phyloP scores from a whole-genome alignment of 2,888 invertebrate species.

The Celastrina argiolus region DNA sequence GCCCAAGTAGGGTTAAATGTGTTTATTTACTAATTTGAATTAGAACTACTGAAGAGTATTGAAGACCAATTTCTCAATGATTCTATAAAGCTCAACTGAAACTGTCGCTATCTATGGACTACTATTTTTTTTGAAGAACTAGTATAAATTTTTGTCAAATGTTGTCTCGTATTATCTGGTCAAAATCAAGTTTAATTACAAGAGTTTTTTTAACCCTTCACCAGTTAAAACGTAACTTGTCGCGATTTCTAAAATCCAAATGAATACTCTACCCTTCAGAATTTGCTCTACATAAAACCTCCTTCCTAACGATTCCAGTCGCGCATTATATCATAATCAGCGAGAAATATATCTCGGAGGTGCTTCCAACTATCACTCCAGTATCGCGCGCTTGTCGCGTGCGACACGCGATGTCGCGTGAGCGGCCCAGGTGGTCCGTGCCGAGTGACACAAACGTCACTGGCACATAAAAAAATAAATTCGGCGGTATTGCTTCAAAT shows the following conservation, averaged over 20 bases:
- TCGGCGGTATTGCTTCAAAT: neutral
- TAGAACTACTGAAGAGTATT: too few species aligned
- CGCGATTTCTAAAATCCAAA: neutral
- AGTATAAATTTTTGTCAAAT: too few species aligned
- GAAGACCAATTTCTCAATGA: too few species aligned
- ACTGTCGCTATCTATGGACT: too few species aligned
- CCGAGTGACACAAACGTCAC: conserved; percentile 20
- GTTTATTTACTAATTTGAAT: too few species aligned
- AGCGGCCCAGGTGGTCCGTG: conserved; percentile 16
- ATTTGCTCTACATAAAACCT: conserved; percentile 2
- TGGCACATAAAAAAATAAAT: conserved; percentile 7
- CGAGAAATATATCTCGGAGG: conserved; percentile 18
- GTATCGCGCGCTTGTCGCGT: too few species aligned
- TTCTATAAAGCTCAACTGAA: too few species aligned
- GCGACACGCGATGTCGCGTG: conserved; percentile 14
- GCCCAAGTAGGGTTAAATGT: too few species aligned
- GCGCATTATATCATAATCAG: conserved; percentile 20
- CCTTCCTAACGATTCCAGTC: neutral
- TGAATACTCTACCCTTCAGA: neutral
- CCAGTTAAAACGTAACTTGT: neutral
- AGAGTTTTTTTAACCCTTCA: too few species aligned
- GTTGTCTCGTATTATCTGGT: too few species aligned
- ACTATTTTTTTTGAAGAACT: too few species aligned
- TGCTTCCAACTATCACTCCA: conserved; percentile 17
- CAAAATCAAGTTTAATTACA: too few species aligned